Conservation (phyloP, 2,888 invertebrate species). For the Gnatocerus cornutus region DNA sequence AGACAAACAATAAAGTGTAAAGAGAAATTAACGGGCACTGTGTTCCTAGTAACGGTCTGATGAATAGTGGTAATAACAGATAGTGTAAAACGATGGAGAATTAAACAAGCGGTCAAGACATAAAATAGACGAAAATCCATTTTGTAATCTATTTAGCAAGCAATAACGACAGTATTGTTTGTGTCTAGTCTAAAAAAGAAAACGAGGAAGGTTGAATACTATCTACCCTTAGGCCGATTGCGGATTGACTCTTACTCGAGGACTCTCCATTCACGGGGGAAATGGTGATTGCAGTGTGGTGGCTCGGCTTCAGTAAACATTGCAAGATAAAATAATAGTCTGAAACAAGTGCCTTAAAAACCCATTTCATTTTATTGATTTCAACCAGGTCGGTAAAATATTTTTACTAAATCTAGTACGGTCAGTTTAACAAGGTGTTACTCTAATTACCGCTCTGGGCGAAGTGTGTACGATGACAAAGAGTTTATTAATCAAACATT, state of each 20-base stretch:
- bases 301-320: conserved; percentile 49
- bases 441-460: conserved; percentile 23
- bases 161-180: conserved; percentile 49
- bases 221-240: conserved; percentile 51
- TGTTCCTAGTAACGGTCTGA: conserved; percentile 27
- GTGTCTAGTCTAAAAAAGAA: conserved; percentile 41
- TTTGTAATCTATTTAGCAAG: conserved; percentile 45
- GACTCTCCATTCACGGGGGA: conserved; percentile 52
- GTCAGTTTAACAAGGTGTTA: conserved; percentile 21
- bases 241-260: conserved; percentile 52
- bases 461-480: conserved; percentile 16
- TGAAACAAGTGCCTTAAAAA: conserved; percentile 48
- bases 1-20: conserved; percentile 39
- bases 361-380: conserved; percentile 46
- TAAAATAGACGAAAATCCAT: conserved; percentile 34
- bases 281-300: conserved; percentile 52
- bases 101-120: background rate
- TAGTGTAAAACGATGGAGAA: conserved; percentile 2
- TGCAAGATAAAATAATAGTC: conserved; percentile 51
- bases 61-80: conserved; percentile 23
- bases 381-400: conserved; percentile 31
- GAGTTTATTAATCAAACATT: conserved; percentile 39
- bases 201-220: conserved; percentile 46
- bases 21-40: conserved; percentile 37
- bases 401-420: conserved; percentile 21